Conservation (phyloP, 1,140 invertebrate genomes). For the Phymorhynchus buccinoides region DNA sequence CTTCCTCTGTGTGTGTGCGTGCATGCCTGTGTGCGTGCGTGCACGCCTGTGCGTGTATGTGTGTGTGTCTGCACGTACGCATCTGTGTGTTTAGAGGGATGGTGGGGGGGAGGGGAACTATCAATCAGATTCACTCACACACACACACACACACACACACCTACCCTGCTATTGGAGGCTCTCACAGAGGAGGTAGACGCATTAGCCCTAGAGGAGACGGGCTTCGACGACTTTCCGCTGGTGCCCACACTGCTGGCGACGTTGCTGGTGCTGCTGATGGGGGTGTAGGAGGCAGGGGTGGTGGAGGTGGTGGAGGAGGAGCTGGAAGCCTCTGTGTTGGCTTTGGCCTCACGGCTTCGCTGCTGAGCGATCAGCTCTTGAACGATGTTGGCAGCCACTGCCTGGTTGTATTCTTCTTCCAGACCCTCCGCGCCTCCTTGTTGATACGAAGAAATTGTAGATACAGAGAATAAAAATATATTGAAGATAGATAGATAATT, state of each 20-base stretch:
- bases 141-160: too few species aligned
- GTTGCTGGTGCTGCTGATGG: slow-evolving; percentile 9
- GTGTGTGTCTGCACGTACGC: too few species aligned
- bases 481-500: too few species aligned
- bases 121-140: too few species aligned
- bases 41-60: too few species aligned
- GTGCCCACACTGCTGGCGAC: background rate
- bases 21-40: too few species aligned
- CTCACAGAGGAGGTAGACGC: background rate
- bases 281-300: background rate
- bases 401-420: slow-evolving; percentile 71
- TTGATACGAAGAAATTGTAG: background rate
- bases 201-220: slow-evolving; percentile 15
- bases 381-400: slow-evolving; percentile 70
- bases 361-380: slow-evolving; percentile 64
- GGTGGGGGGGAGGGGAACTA: too few species aligned
- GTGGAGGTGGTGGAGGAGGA: background rate
- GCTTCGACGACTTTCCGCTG: background rate
- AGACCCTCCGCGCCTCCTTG: slow-evolving; percentile 54
- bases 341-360: slow-evolving; percentile 14
- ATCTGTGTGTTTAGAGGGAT: too few species aligned
- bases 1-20: too few species aligned
- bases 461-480: too few species aligned
- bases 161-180: background rate
- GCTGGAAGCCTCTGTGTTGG: background rate